These are phyloP conservation scores for Spea bombifrons DNA, from an alignment of 2,113 vertebrate genomes.

Conservation along the genomic window DNA sequence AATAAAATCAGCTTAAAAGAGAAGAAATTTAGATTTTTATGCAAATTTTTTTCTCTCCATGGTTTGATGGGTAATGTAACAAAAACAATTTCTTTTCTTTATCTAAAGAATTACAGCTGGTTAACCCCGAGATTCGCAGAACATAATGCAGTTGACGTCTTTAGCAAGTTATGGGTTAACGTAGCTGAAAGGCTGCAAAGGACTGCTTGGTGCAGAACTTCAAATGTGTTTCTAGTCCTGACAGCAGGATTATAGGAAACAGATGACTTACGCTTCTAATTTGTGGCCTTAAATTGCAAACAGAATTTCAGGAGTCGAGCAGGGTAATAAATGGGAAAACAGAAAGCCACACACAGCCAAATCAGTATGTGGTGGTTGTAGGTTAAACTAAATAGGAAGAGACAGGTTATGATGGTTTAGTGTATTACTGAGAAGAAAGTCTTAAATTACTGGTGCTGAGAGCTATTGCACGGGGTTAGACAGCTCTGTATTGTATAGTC, in stretches of 20 bases:
- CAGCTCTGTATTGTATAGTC: conserved; percentile 73
- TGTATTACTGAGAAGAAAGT: conserved; percentile 81
- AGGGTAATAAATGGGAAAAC: conserved; percentile 88
- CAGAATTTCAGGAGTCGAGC: conserved; percentile 95
- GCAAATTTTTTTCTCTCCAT: no score
- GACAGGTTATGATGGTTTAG: conserved; percentile 89
- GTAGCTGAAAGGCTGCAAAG: conserved; percentile 68
- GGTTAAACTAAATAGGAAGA: conserved; percentile 85
- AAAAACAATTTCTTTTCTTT: no score
- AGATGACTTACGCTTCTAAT: conserved; percentile 99
- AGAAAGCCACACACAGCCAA: conserved; percentile 83
- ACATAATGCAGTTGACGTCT: background rate
- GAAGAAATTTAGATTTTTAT: no score
- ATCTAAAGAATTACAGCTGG: no score
- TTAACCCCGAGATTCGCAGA: no score
- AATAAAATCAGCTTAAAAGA: no score
- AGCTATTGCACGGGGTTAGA: conserved; percentile 72
- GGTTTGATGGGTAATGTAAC: no score
- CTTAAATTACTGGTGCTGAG: conserved; percentile 83
- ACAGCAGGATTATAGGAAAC: conserved; percentile 97
- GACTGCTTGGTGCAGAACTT: conserved; percentile 74
- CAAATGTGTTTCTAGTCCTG: conserved; percentile 84
- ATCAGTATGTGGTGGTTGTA: conserved; percentile 81
- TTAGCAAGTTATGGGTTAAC: conserved; percentile 53
- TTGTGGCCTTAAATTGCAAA: conserved; percentile 99